Evolutionary conservation across 2,888 invertebrate genomes (phyloP).

Genomic region (Sipunculus nudus): DNA sequence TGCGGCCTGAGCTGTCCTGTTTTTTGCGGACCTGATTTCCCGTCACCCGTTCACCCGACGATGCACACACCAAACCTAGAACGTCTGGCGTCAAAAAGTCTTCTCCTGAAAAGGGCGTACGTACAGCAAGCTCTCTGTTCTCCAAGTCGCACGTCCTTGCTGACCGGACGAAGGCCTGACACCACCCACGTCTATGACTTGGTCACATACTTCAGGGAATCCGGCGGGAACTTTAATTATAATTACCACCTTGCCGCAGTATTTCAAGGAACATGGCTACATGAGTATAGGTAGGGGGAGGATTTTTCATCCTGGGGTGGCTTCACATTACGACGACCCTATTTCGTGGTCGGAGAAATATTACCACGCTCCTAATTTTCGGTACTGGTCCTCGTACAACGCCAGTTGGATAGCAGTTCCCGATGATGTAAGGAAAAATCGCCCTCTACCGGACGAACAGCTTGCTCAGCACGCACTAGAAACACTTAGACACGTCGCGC

Average conservation of each 20-base stretch:
- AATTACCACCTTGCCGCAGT: conserved; percentile 32
- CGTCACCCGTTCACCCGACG: conserved; percentile 32
- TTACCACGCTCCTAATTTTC: conserved; percentile 26
- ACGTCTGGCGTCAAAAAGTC: conserved; percentile 30
- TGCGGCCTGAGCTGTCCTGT: conserved; percentile 31
- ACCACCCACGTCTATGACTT: no score
- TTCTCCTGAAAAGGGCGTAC: conserved; percentile 31
- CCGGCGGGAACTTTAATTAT: conserved; percentile 37
- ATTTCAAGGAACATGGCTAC: conserved; percentile 31
- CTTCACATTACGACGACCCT: conserved; percentile 71
- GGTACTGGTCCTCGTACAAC: conserved; percentile 19
- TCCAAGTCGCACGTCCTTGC: no score
- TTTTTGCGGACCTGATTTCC: conserved; percentile 5
- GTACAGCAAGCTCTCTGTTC: conserved; percentile 31
- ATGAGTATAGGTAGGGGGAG: conserved; percentile 24
- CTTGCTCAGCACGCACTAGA: conserved; percentile 29
- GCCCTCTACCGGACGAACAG: conserved; percentile 31
- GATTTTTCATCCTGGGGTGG: conserved; percentile 29
- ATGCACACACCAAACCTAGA: conserved; percentile 38
- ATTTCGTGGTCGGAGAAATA: conserved; percentile 46
- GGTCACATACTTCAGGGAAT: no score
- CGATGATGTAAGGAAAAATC: conserved; percentile 23
- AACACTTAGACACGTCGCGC: conserved; percentile 16
- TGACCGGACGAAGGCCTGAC: no score
- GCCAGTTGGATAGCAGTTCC: conserved; percentile 44